Conservation (phyloP, 2,113 vertebrate species). For the Antechinus stuartii region DNA sequence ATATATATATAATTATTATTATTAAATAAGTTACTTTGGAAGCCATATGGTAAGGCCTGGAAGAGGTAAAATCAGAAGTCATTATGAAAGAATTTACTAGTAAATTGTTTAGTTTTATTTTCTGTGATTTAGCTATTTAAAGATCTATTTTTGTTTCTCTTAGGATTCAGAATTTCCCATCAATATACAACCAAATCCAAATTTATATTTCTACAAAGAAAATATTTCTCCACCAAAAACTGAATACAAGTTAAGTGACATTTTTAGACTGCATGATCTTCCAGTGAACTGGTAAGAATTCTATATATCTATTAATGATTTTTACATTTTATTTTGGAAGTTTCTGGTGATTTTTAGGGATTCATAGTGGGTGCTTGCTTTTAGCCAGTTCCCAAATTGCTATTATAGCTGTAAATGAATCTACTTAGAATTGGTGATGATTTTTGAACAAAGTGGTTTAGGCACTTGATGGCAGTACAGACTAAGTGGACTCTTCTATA, state of each 20-base stretch:
- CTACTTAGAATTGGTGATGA: background rate
- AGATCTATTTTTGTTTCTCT: conserved; percentile 42
- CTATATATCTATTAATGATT: conserved; percentile 45
- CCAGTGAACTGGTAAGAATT: conserved; percentile 85
- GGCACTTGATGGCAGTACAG: conserved; percentile 65
- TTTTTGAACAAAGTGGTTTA: conserved; percentile 50
- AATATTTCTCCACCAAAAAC: conserved; percentile 65
- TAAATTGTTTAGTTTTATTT: background rate
- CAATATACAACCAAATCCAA: conserved; percentile 71
- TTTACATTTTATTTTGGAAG: conserved; percentile 20
- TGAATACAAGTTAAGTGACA: conserved; percentile 79
- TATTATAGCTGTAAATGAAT: background rate
- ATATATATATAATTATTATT: background rate
- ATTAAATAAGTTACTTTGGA: background rate
- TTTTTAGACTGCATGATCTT: conserved; percentile 84
- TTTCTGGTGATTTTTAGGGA: conserved; percentile 38
- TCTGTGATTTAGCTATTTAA: conserved; percentile 7
- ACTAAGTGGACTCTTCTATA: conserved; percentile 26
- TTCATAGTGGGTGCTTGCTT: background rate
- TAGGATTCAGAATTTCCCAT: conserved; percentile 85
- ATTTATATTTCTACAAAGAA: conserved; percentile 68
- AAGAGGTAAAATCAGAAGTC: background rate
- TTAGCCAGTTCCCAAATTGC: conserved; percentile 47
- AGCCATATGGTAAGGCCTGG: background rate
- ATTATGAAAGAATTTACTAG: conserved; percentile 7